Evolutionary conservation across 2,888 invertebrate species (phyloP), one percentile per base, ranked within the genome.

Genomic region (Epistrophe eligans): DNA sequence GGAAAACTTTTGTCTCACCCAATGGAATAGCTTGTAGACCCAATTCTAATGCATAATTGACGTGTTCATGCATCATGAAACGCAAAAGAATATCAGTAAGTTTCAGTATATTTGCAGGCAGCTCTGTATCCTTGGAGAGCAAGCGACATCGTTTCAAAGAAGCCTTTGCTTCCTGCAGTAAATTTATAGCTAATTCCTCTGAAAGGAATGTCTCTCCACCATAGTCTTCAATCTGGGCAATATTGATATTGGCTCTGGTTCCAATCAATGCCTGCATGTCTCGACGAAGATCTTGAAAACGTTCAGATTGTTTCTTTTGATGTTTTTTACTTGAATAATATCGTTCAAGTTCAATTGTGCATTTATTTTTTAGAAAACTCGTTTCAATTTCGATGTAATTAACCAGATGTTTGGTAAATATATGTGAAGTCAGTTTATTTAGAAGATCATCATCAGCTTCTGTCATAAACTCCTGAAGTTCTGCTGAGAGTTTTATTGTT

Each of bases 141-240:
- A 97, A 94, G 88, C 97, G 96, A 91, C 98, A 98, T 82, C 99
- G 94, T 89, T 97, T 95, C 89, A 99, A 97, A 0, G 99, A 98
- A 48, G 96, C 95, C 92, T 98, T 97, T 0, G 98, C 97, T 91
- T 98, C 97, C 91, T 97, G 97, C 52, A 99, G 93, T 91, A 99
- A 95, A 90, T 96, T 97, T 89, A 98, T 97, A 0, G 98, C 98
- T 4, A 99, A 94, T 91, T 98, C 97, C 92, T 99, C 99, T 0
- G 98, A 98, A 0, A 99, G 94, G 92, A 99, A 98, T 0, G 98
- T 99, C 93, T 99, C 99, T 0, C 98, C 99, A 3, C 98, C 99
- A 91, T 98, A 99, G 93, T 98, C 97, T 92, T 99, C 99, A 58
- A 98, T 97, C 91, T 97, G 97, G 0, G 97, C 98, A 88, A 98